Conservation (phyloP, 2,888 invertebrate species). For the Meiosimyza platycephala region DNA sequence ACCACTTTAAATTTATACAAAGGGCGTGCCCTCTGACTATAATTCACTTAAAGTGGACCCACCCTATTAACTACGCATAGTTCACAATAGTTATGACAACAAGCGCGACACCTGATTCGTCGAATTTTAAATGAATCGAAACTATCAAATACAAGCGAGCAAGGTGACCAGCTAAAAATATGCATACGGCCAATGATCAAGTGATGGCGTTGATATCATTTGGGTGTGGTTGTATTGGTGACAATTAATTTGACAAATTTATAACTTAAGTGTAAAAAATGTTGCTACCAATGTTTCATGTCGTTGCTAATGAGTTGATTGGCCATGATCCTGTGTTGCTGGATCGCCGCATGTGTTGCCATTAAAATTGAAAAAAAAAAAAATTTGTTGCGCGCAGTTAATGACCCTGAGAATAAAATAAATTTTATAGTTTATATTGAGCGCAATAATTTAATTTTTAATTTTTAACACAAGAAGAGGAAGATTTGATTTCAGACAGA, state of each 20-base stretch:
- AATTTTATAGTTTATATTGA: conserved; percentile 3
- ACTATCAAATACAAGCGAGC: not conserved
- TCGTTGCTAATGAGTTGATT: not conserved
- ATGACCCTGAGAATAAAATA: conserved; percentile 24
- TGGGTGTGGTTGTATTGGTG: conserved; percentile 3
- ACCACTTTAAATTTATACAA: no score
- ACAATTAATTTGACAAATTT: conserved; percentile 15
- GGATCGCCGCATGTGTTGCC: not conserved
- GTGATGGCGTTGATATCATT: not conserved
- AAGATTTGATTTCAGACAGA: not conserved
- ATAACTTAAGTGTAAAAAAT: not conserved
- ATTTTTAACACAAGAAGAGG: no score
- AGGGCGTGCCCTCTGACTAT: no score
- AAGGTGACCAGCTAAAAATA: conserved; percentile 19
- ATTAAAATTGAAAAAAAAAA: not conserved
- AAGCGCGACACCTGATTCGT: conserved; percentile 31
- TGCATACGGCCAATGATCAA: not conserved
- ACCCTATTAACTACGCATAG: no score
- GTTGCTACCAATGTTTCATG: not conserved
- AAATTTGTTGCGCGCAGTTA: not conserved
- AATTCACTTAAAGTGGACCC: no score
- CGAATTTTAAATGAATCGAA: conserved; percentile 20
- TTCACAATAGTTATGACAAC: no score
- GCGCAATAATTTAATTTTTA: no score
- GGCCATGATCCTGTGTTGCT: not conserved